phyloP scores from a whole-genome alignment of 2,113 vertebrate genomes.

The Uria aalge region DNA sequence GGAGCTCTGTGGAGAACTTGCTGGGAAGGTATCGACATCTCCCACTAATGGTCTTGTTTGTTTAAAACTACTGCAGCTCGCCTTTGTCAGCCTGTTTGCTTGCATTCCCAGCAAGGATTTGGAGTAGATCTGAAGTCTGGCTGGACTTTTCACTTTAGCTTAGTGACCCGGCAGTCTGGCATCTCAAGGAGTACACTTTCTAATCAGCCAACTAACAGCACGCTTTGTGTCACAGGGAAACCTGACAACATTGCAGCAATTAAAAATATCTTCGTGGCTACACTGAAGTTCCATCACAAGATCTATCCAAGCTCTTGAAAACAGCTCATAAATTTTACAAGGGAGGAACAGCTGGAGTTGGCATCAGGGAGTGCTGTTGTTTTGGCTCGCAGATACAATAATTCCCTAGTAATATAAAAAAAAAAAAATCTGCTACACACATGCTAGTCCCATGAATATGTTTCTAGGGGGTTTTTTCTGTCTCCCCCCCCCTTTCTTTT shows the following conservation, averaged over 20 bases:
- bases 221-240: background rate
- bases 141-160: background rate
- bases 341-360: slow-evolving; percentile 64
- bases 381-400: slow-evolving; percentile 63
- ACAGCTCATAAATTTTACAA: slow-evolving; percentile 59
- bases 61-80: background rate
- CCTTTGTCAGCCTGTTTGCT: background rate
- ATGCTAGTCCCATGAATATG: background rate
- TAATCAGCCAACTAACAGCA: background rate
- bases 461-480: background rate
- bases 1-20: background rate
- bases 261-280: background rate
- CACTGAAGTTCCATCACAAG: background rate
- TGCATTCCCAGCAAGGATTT: background rate
- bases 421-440: background rate
- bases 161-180: background rate
- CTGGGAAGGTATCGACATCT: background rate
- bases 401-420: background rate
- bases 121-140: background rate
- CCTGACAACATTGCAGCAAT: background rate
- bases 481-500: too few species aligned
- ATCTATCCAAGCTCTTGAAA: slow-evolving; percentile 27
- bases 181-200: background rate
- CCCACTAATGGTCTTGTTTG: background rate
- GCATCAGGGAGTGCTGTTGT: slow-evolving; percentile 46